Evolutionary conservation across 2,797 vertebrate genomes (phyloP).

Genomic region (Kryptopterus vitreolus): DNA sequence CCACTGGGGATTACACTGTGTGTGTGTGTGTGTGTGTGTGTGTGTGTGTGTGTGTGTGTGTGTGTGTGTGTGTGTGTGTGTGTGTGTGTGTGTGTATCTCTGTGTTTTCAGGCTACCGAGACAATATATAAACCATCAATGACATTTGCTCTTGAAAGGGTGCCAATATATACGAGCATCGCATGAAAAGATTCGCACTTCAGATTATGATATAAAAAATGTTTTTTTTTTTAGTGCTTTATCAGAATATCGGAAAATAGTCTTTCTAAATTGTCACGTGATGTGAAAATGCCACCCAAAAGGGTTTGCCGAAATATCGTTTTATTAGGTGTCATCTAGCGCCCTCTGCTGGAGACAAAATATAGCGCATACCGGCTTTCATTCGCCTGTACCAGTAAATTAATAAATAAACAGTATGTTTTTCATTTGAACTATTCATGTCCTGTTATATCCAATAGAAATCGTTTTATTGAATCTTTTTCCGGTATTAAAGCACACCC

Average conservation of each 20-base stretch:
- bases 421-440: background rate
- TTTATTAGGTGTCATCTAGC: background rate
- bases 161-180: background rate
- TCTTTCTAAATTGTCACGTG: background rate
- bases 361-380: too few species aligned
- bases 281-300: too few species aligned
- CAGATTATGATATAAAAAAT: too few species aligned
- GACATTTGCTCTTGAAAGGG: background rate
- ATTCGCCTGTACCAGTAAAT: too few species aligned
- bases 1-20: constrained; percentile 70
- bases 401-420: too few species aligned
- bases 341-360: constrained; percentile 46
- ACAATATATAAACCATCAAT: constrained; percentile 1
- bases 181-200: background rate
- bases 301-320: background rate
- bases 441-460: background rate
- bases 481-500: too few species aligned
- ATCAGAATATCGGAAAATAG: background rate
- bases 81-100: constrained; percentile 44
- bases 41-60: constrained; percentile 33
- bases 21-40: constrained; percentile 60
- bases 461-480: background rate
- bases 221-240: background rate
- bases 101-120: constrained; percentile 36
- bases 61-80: constrained; percentile 57